Base-by-base conservation (phyloP, 2,888 invertebrate genomes). In the Dendrolimus pini region DNA sequence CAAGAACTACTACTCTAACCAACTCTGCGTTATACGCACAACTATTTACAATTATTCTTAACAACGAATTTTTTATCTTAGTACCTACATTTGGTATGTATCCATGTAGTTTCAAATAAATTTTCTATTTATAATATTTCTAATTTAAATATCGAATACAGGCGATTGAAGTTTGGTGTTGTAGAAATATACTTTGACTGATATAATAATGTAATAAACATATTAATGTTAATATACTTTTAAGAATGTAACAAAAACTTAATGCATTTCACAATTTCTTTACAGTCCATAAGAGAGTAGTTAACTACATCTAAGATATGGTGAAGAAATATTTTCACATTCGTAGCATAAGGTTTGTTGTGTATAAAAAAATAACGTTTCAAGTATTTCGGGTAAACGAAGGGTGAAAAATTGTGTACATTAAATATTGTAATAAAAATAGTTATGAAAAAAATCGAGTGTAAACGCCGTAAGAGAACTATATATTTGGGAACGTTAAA, bases 211-310 rank as follows among this genome's bases (percentile, higher is more conserved):
- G 72, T 80, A 75, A 74, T 78, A 80, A 80, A 80, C 80, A 78
- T 83, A 82, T 83, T 82, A 84, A 82, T 85, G 85, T 86, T 88
- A 87, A 85, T 83, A 82, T 89, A 89, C 87, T 88, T 85, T 73
- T 89, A 89, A 86, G 87, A 68, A 74, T 84, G 80, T 86, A 87
- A 86, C 83, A 87, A 85, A 83, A 85, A 85, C 84, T 83, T 86
- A 84, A 85, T 89, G 89, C 89, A 90, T 90, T 90, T 90, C 86
- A 86, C 88, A 83, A 78, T 89, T 89, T 87, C 88, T 87, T 85
- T 85, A 88, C 85, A 87, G 88, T 88, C 86, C 86, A 83, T 87
- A 85, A 80, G 82, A 80, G 71, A 82, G 81, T 85, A 82, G 80
- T 76, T 77, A 81, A 73, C 14, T 56, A 53, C 78, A 77, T 80